A percentile compares a stretch with the other conserved stretches of the same genome.
Conservation (phyloP, 2,797 vertebrate genomes). For the Macrochelys suwanniensis region DNA sequence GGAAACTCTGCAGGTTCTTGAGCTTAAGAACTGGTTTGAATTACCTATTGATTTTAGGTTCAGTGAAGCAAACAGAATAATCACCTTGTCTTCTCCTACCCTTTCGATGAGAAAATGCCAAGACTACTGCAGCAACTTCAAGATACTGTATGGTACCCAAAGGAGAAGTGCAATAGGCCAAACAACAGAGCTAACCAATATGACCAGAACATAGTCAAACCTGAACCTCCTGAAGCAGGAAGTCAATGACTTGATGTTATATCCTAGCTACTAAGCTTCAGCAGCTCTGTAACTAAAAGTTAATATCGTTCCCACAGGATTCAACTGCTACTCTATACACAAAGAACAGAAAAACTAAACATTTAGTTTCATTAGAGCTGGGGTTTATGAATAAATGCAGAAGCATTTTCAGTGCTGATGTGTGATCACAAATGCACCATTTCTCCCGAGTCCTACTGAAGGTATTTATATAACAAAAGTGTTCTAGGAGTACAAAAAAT, state of each 20-base stretch:
- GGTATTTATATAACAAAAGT: not conserved
- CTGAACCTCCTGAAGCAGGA: not conserved
- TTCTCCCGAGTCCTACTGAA: not conserved
- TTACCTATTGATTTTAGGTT: not conserved
- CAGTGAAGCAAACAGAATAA: not conserved
- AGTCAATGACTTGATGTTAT: not conserved
- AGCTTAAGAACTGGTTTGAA: not conserved
- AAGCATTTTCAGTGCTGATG: not conserved
- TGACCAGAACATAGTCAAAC: not conserved
- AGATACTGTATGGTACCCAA: not conserved
- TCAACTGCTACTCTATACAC: not conserved
- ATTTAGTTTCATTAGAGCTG: not conserved
- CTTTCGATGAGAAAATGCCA: not conserved
- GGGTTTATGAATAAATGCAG: not conserved
- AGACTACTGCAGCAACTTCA: accelerated
- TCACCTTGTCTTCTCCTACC: not conserved
- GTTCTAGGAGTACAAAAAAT: not conserved
- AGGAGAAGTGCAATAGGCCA: not conserved
- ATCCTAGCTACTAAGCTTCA: not conserved
- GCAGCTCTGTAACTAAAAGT: constrained; percentile 33
- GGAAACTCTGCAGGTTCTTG: not conserved
- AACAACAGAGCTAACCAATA: not conserved
- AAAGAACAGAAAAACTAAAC: not conserved
- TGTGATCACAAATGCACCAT: not conserved
- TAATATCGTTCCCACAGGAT: not conserved